Conservation (phyloP, 2,113 vertebrate genomes). For the Perca fluviatilis region DNA sequence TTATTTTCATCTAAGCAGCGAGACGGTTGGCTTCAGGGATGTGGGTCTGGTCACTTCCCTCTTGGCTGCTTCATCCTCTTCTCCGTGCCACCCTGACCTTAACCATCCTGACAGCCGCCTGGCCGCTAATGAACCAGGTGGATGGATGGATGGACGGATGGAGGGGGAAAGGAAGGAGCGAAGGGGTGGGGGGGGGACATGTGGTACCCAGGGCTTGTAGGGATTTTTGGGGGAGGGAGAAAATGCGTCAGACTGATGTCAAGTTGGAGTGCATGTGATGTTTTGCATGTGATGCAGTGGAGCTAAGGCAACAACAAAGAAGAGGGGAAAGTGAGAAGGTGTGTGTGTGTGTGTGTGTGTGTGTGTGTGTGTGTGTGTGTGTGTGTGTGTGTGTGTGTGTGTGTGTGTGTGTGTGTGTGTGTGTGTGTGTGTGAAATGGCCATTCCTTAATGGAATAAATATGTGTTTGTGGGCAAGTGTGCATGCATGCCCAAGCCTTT, state of each 20-base stretch:
- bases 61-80: conserved; percentile 27
- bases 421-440: conserved; percentile 13
- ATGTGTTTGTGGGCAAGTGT: conserved; percentile 29
- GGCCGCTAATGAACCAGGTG: conserved; percentile 50
- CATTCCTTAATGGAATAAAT: conserved; percentile 37
- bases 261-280: background rate
- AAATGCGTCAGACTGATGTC: background rate
- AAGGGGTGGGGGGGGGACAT: background rate
- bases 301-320: background rate
- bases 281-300: background rate
- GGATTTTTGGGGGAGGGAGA: background rate
- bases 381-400: conserved; percentile 26
- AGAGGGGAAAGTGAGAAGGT: background rate
- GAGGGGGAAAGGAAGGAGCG: background rate
- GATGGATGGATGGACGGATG: background rate
- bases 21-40: conserved; percentile 47
- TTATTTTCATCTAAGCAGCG: conserved; percentile 63
- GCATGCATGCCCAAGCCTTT: conserved; percentile 36
- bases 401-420: conserved; percentile 1
- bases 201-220: conserved; percentile 14
- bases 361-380: conserved; percentile 7
- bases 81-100: conserved; percentile 34
- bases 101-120: conserved; percentile 35
- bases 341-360: background rate
- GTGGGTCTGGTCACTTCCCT: conserved; percentile 55